Base-by-base conservation (phyloP, 2,113 vertebrate genomes). In the Anthoscopus minutus region DNA sequence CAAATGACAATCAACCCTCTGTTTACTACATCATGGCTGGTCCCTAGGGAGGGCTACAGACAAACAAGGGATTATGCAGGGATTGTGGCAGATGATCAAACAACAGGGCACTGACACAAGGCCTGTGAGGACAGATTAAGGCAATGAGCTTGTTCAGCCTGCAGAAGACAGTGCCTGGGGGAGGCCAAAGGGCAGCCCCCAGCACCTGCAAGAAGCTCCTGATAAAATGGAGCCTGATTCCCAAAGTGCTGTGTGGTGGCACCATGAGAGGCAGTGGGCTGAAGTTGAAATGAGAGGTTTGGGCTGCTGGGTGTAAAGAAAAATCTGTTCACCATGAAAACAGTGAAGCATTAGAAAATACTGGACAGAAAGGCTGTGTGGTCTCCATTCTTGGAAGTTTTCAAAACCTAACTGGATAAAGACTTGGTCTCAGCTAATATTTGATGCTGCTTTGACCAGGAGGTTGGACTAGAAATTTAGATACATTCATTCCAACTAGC, bases 51-150 rank as follows among this genome's bases (percentile, higher is more conserved):
- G 17, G 35, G 44, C 70, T 76, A n/a, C 28, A 79, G 33, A 91
- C 91, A 96, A 96, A 71, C 25, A 61, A 53, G 42, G 72, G 69
- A 88, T 50, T 96, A 83, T 76, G 82, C 51, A 44, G 42, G 73
- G 65, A 38, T 62, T 92, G 77, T 62, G 89, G 89, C 51, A 66
- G 47, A 81, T 62, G 64, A 92, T 51, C 42, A 78, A 70, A 89
- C 14, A 47, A 18, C 13, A 71, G 33, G 38, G 44, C 21, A 6
- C 38, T 70, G 60, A 71, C 35, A 88, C 21, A 22, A 58, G 38
- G 62, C 14, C 57, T 27, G 12, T 8, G 28, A 92, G 30, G 48
- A 81, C 17, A 60, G 40, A 38, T 33, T 51, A 64, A 72, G 37
- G 74, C 13, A 74, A 60, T 0, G 1, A 82, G 19, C 50, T 58